Base-by-base conservation (phyloP, 2,113 vertebrate genomes). In the Vulpes ferrilata region DNA sequence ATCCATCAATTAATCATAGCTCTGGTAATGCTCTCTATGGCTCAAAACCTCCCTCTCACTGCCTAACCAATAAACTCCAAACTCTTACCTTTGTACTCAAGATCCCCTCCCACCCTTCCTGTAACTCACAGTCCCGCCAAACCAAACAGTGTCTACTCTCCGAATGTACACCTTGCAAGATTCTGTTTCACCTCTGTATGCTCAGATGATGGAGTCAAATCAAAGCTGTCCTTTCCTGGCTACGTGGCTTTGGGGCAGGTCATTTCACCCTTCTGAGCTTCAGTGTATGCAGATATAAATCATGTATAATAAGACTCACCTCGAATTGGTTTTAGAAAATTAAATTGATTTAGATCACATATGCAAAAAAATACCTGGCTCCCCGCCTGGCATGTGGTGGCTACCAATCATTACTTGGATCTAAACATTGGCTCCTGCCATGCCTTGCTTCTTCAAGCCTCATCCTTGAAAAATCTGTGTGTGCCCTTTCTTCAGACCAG, bases 271-370 rank as follows among this genome's bases (percentile, higher is more conserved):
- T 65, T 43, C 53, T 69, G 65, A 67, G 30, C 88, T 38, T 81
- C 60, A 35, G 20, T 80, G 93, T 88, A 82, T 81, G 35, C 51
- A 60, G 94, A 20, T 55, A 74, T 74, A 96, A 94, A 80, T 93
- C n/a, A 64, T 43, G 35, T 35, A 30, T 83, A 53, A 48, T 71
- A 87, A 87, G 48, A 65, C 57, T 81, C 86, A 83, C 43, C 76
- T 89, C 80, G 57, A 90, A 60, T 85, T 51, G 11, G 94, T 93
- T 90, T 90, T 71, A 73, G 93, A 95, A 91, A 81, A 91, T 83
- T n/a, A 74, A 86, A 96, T 80, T 69, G 57, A 93, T 74, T 93
- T 88, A 87, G 38, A 55, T 65, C 67, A 9, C 22, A 55, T 91
- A 60, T 89, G 35, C 84, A 89, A 93, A 92, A 69, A 69, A 80